Percentiles rank a stretch among this genome's conserved stretches.
These are phyloP conservation scores for Gymnoscopelus microlampas DNA, from an alignment of 2,797 vertebrate species.

Conservation along the genomic window DNA sequence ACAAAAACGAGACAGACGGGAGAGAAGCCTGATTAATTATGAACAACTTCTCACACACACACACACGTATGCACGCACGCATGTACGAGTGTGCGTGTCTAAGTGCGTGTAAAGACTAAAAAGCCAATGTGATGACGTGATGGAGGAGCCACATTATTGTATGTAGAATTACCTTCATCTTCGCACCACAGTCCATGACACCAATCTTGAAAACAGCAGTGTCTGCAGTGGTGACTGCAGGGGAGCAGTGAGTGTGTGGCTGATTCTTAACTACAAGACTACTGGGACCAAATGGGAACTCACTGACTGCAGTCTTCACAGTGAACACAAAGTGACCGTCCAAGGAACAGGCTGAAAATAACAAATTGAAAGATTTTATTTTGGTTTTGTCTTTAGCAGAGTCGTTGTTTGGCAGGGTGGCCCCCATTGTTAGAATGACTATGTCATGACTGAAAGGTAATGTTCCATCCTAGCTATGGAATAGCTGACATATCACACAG, in stretches of 20 bases:
- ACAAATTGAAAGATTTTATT: not conserved
- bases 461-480: too few species aligned
- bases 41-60: too few species aligned
- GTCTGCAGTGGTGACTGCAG: constrained; percentile 56
- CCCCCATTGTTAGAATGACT: not conserved
- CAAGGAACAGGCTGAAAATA: constrained; percentile 69
- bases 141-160: not conserved
- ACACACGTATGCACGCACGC: too few species aligned
- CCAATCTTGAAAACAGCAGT: constrained; percentile 72
- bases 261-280: constrained; percentile 63
- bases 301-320: constrained; percentile 52
- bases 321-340: constrained; percentile 79
- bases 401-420: too few species aligned
- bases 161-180: constrained; percentile 55
- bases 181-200: constrained; percentile 68
- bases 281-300: constrained; percentile 44
- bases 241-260: constrained; percentile 54
- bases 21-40: not conserved
- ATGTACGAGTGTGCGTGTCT: too few species aligned
- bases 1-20: not conserved
- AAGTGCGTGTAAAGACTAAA: too few species aligned
- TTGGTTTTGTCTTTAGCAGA: too few species aligned
- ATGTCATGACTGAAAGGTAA: not conserved
- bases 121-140: too few species aligned
- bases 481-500: too few species aligned